Percentiles rank a stretch among this genome's conserved stretches.
These are phyloP conservation scores for Pachymerium ferrugineum DNA, from an alignment of 2,888 invertebrate genomes.

Conservation along the genomic window DNA sequence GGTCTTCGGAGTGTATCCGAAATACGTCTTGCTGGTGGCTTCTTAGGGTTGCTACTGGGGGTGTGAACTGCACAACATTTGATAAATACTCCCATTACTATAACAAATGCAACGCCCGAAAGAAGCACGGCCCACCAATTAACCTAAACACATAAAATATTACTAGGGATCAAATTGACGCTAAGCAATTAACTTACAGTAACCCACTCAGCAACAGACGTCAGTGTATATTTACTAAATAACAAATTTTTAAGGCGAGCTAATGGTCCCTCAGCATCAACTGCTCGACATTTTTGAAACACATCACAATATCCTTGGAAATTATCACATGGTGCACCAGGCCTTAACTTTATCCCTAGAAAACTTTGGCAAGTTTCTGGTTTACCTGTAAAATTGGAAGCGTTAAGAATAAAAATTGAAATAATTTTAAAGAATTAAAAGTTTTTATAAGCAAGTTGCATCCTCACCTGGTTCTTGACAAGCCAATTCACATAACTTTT, in stretches of 20 bases:
- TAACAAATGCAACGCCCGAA: conserved; percentile 82
- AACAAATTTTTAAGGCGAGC: conserved; percentile 92
- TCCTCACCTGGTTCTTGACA: conserved; percentile 77
- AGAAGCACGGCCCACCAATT: conserved; percentile 94
- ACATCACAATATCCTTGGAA: conserved; percentile 99
- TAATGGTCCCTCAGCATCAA: conserved; percentile 97
- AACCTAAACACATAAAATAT: conserved; percentile 53
- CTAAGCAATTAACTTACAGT: conserved; percentile 55
- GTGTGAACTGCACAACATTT: conserved; percentile 99
- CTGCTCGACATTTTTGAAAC: conserved; percentile 94
- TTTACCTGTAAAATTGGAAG: conserved; percentile 36
- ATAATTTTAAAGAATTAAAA: conserved; percentile 6
- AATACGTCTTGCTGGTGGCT: conserved; percentile 86
- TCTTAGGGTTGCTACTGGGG: conserved; percentile 96
- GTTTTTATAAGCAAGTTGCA: too few species aligned
- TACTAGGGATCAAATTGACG: neutral
- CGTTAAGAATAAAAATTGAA: neutral
- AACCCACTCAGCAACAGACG: conserved; percentile 86
- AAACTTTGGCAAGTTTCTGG: conserved; percentile 63
- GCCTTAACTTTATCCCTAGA: conserved; percentile 57
- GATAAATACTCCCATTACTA: conserved; percentile 96
- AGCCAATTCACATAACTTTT: conserved; percentile 88
- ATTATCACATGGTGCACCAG: conserved; percentile 97
- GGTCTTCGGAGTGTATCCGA: conserved; percentile 85
- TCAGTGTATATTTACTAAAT: conserved; percentile 81